Evolutionary conservation across 2,113 vertebrate genomes (phyloP), one percentile per base, ranked within the genome.

Genomic region (Campylomormyrus numenius): DNA sequence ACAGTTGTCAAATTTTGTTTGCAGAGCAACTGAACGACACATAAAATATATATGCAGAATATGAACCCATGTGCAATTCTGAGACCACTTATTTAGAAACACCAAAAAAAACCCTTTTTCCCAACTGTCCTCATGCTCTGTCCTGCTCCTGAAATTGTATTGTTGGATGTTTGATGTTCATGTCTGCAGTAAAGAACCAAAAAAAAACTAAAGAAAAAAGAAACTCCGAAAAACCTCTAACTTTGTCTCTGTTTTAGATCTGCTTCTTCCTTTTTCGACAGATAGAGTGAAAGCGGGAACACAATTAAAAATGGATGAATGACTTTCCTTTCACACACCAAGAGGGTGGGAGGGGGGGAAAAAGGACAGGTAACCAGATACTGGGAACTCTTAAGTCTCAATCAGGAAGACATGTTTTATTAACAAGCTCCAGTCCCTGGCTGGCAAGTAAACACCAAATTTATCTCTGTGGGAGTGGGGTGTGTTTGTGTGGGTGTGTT

Each of bases 271-370:
- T 90, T 85, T 70, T 39, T 87, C 92, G 91, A 87, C 90, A 88
- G 88, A 92, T 52, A 52, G 86, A 48, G 88, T 15, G 90, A 90
- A 70, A 48, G 89, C 88, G 90, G 92, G 90, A 89, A 90, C 89
- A 91, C 91, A 88, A 95, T 96, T 95, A 96, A 96, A 95, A 95
- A 95, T 96, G 92, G 94, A 96, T 95, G 94, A 95, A 94, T 91
- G 91, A 91, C 90, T 92, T 95, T 94, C 91, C 93, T 95, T 96
- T 96, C 95, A 94, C 93, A 93, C 92, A 87, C 80, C 35, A 90
- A 94, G 90, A 93, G 90, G 92, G 91, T 93, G 88, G 39, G 85
- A 93, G 91, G 89, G 87, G 87, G 88, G 46, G 87, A 5, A 91
- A 91, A 87, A 91, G 90, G 90, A 62, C 13, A 42, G 91, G 96